Evolutionary conservation across 2,797 vertebrate genomes (phyloP).

Genomic region (Liparis tanakae): DNA sequence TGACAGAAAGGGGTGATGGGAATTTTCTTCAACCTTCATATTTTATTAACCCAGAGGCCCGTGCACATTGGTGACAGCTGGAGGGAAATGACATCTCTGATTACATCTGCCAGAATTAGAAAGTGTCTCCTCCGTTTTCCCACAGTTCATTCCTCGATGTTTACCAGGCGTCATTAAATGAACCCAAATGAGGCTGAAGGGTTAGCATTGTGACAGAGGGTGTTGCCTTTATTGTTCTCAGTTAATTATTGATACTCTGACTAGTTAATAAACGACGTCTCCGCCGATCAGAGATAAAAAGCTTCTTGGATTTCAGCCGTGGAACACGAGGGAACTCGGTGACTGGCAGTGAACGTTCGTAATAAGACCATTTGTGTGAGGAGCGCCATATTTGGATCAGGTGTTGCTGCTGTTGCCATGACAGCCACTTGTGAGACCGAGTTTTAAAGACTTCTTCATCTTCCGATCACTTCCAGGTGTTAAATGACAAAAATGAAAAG

Average conservation of each 20-base stretch:
- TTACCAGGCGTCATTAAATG: conserved; percentile 49
- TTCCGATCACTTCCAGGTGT: neutral
- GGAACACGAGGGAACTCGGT: neutral
- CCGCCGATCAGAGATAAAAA: conserved; percentile 38
- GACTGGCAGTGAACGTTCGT: conserved; percentile 37
- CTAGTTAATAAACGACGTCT: conserved; percentile 75
- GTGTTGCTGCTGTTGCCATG: neutral
- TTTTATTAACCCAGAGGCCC: neutral
- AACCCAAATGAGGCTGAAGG: conserved; percentile 63
- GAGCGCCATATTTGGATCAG: too few species aligned
- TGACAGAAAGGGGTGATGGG: conserved; percentile 3
- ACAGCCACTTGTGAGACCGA: neutral
- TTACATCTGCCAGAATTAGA: too few species aligned
- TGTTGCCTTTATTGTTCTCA: conserved; percentile 63
- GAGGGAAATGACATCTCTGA: too few species aligned
- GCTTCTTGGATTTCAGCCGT: conserved; percentile 17
- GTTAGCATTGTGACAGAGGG: conserved; percentile 68
- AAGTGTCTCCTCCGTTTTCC: conserved; percentile 39
- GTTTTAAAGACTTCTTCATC: neutral
- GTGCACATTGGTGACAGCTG: too few species aligned
- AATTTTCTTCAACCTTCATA: neutral
- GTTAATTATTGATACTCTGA: conserved; percentile 79
- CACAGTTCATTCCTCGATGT: conserved; percentile 30
- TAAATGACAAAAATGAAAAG: too few species aligned
- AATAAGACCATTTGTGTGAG: neutral